A percentile compares a stretch with the other conserved stretches of the same genome.
Conservation (phyloP, 2,888 invertebrate genomes). For the Ornithoptera alexandrae region DNA sequence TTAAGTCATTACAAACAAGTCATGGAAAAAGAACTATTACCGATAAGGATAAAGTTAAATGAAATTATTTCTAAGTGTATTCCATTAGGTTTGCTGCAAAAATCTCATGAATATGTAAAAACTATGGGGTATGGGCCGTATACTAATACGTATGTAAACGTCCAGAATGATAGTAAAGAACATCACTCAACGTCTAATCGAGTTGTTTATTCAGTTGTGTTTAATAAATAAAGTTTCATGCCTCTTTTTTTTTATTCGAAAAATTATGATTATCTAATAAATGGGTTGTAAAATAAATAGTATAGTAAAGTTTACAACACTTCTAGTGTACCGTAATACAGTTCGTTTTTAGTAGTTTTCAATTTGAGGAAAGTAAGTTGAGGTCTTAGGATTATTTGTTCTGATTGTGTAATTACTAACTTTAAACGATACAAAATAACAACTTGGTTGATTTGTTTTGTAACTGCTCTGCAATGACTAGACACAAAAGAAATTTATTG, state of each 20-base stretch:
- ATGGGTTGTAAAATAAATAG: background rate
- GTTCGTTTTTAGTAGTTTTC: no score
- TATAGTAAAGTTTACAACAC: background rate
- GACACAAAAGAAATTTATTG: no score
- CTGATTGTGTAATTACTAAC: no score
- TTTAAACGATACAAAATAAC: no score
- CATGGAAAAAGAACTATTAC: conserved; percentile 61
- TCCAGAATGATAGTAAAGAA: conserved; percentile 32
- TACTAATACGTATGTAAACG: conserved; percentile 6
- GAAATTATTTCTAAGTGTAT: conserved; percentile 57
- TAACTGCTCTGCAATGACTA: no score
- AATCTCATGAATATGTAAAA: conserved; percentile 8
- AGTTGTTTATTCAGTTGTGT: conserved; percentile 66
- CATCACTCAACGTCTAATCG: conserved; percentile 53
- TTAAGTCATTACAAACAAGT: conserved; percentile 50
- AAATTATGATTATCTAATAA: background rate
- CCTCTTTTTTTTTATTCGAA: background rate
- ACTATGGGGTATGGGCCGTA: background rate
- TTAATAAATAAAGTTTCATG: conserved; percentile 41
- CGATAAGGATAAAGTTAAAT: conserved; percentile 55
- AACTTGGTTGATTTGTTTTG: no score
- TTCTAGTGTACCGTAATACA: background rate
- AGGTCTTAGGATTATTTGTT: no score
- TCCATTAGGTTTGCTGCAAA: conserved; percentile 42
- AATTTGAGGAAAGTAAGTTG: no score